These are phyloP conservation scores for Cryptotermes secundus DNA, from an alignment of 1,140 invertebrate genomes.

Conservation along the genomic window DNA sequence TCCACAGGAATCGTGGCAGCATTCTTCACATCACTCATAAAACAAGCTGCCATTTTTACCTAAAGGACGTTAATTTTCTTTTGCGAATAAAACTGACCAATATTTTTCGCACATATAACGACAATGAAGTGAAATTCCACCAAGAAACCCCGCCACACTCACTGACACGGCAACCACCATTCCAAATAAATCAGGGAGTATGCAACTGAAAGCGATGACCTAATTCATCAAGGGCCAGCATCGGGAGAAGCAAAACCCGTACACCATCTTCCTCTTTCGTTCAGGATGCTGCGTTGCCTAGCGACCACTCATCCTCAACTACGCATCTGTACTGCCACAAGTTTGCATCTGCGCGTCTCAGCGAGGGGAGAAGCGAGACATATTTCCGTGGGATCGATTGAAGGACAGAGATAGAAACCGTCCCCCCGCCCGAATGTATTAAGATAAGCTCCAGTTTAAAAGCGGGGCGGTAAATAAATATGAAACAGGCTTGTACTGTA, in stretches of 20 bases:
- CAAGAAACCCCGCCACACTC: background rate
- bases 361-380: background rate
- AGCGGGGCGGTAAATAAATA: background rate
- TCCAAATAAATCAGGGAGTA: background rate
- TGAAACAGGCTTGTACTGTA: background rate
- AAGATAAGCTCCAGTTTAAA: background rate
- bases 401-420: background rate
- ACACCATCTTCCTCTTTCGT: background rate
- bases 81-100: background rate
- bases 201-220: background rate
- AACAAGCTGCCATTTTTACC: background rate
- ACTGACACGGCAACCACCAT: no score
- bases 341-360: slow-evolving; percentile 6
- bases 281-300: background rate
- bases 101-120: background rate
- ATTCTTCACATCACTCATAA: background rate
- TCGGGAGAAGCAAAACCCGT: background rate
- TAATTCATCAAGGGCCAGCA: background rate
- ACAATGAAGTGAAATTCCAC: background rate
- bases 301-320: slow-evolving; percentile 9
- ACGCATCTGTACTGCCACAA: background rate
- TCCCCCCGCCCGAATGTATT: background rate
- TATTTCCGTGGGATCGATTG: background rate
- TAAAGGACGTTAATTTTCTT: background rate
- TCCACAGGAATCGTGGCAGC: background rate